phyloP scores from a whole-genome alignment of 2,888 invertebrate species.

The Nudaria mundana region DNA sequence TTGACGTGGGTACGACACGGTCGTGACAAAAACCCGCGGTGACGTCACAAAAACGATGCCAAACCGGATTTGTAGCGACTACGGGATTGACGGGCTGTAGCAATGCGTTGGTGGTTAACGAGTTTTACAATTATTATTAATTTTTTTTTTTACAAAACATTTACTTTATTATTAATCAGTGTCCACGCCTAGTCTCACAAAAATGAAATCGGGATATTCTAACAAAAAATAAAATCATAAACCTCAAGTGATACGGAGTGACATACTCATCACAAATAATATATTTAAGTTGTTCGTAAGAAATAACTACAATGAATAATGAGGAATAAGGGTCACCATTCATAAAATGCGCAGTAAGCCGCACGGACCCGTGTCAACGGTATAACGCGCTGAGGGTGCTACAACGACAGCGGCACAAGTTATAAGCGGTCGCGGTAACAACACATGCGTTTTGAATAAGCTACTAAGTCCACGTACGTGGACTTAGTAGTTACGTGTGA shows the following conservation, averaged over 20 bases:
- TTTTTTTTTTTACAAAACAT: no score
- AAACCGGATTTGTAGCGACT: slow-evolving; percentile 30
- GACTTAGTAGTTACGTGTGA: no score
- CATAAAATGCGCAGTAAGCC: slow-evolving; percentile 42
- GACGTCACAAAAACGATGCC: slow-evolving; percentile 30
- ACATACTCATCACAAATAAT: slow-evolving; percentile 7
- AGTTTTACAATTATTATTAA: no score
- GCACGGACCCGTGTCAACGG: slow-evolving; percentile 36
- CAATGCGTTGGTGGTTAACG: no score
- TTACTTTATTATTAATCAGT: no score
- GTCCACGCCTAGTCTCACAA: no score
- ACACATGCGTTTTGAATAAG: background rate
- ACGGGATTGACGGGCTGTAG: slow-evolving; percentile 22
- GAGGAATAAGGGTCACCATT: slow-evolving; percentile 32
- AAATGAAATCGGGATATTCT: no score
- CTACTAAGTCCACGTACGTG: no score
- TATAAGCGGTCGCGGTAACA: background rate
- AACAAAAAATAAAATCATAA: no score
- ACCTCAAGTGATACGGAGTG: background rate
- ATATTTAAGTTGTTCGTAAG: slow-evolving; percentile 17
- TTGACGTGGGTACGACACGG: slow-evolving; percentile 27
- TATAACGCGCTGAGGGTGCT: slow-evolving; percentile 35
- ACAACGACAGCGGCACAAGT: slow-evolving; percentile 1
- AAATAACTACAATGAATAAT: slow-evolving; percentile 27
- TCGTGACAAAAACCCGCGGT: slow-evolving; percentile 23